Evolutionary conservation across 2,888 invertebrate species (phyloP).

Genomic region (Adelognathus sp.): DNA sequence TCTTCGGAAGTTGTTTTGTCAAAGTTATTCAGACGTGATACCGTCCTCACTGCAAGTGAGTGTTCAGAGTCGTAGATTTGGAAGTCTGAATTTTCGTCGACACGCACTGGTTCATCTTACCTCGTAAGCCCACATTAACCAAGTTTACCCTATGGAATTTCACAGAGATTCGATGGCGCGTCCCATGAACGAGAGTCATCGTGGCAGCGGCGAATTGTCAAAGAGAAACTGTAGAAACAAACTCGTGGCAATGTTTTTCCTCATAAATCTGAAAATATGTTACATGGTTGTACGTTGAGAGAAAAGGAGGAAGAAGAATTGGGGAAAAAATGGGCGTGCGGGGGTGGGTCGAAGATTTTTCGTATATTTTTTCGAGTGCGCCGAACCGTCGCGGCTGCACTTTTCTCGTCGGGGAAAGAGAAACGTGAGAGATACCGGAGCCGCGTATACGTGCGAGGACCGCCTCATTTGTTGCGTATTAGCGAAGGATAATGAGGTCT

Average conservation of each 20-base stretch:
- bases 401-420: constrained; percentile 8
- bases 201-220: constrained; percentile 19
- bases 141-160: too few relatives aligned
- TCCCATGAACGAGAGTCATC: too few relatives aligned
- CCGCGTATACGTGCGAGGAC: constrained; percentile 50
- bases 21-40: too few relatives aligned
- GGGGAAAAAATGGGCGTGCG: constrained; percentile 15
- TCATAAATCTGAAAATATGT: constrained; percentile 45
- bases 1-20: too few relatives aligned
- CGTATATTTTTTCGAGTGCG: constrained; percentile 14
- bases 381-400: background rate
- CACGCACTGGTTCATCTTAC: too few relatives aligned
- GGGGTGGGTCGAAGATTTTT: constrained; percentile 24
- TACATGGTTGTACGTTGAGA: constrained; percentile 3
- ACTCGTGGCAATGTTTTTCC: constrained; percentile 36
- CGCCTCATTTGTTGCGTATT: constrained; percentile 74
- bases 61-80: too few relatives aligned
- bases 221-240: background rate
- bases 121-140: too few relatives aligned
- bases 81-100: too few relatives aligned
- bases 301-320: constrained; percentile 4
- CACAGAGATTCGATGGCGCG: too few relatives aligned
- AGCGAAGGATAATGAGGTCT: constrained; percentile 75
- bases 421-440: constrained; percentile 14
- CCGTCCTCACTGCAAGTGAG: too few relatives aligned